phyloP scores from a whole-genome alignment of 2,888 invertebrate species.

The Cabera pusaria region DNA sequence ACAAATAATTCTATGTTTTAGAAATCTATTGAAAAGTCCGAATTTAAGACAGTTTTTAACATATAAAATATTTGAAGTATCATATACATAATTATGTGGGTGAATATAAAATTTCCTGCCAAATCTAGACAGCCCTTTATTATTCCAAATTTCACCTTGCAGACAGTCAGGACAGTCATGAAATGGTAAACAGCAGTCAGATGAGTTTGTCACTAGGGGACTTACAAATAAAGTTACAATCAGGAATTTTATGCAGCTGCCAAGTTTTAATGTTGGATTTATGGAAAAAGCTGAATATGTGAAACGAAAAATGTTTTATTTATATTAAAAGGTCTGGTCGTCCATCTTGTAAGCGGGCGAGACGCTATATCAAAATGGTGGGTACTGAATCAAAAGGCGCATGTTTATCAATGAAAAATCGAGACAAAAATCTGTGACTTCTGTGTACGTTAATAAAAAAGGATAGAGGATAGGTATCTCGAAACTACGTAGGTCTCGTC shows the following conservation, averaged over 20 bases:
- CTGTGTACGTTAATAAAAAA: conserved; percentile 2
- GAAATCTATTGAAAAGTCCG: no score
- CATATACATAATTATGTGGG: no score
- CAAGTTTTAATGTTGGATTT: conserved; percentile 33
- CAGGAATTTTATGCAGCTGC: conserved; percentile 26
- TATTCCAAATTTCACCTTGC: no score
- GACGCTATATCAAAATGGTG: conserved; percentile 19
- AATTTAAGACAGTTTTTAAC: no score
- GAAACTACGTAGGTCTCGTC: no score
- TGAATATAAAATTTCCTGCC: no score
- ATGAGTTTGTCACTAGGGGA: conserved; percentile 46
- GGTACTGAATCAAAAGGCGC: conserved; percentile 16
- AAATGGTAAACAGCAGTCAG: conserved; percentile 53
- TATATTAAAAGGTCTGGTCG: conserved; percentile 21
- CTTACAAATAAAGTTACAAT: conserved; percentile 24
- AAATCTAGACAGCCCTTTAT: no score
- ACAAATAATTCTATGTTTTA: no score
- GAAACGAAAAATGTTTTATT: conserved; percentile 32
- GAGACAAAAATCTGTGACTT: conserved; percentile 7
- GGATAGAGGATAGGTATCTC: no score
- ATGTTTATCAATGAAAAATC: conserved; percentile 15
- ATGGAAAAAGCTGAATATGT: conserved; percentile 31
- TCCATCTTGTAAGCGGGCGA: conserved; percentile 21
- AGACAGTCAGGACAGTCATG: conserved; percentile 12
- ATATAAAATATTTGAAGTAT: no score